Conservation (phyloP, 2,797 vertebrate genomes). For the Bradypodion ventrale region DNA sequence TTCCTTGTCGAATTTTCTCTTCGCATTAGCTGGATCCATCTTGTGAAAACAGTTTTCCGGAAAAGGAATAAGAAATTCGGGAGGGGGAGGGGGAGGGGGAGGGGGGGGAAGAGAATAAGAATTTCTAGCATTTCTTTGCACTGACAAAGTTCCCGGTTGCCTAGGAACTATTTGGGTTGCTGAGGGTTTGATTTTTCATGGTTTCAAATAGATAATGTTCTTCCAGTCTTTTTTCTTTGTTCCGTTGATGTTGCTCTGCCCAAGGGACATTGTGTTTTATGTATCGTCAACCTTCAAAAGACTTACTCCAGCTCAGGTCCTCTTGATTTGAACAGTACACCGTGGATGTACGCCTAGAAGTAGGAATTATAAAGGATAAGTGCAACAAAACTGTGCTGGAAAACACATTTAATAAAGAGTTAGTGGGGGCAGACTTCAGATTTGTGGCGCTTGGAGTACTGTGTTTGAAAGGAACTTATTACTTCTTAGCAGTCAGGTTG, state of each 20-base stretch:
- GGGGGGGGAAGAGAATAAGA: neutral
- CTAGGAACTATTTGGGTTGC: conserved; percentile 2
- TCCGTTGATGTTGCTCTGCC: neutral
- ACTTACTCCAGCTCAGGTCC: neutral
- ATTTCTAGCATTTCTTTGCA: neutral
- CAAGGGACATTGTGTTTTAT: neutral
- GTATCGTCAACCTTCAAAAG: neutral
- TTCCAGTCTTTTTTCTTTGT: neutral
- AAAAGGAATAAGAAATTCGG: neutral
- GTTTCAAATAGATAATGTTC: neutral
- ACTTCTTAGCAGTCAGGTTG: no score
- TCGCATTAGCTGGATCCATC: neutral
- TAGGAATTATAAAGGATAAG: no score
- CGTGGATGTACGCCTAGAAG: neutral
- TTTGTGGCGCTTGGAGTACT: neutral
- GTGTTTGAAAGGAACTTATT: no score
- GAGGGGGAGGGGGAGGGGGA: neutral
- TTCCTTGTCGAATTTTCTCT: neutral
- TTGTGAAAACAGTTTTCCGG: neutral
- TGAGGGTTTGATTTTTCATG: conserved; percentile 1
- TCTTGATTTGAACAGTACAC: neutral
- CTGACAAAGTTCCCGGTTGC: conserved; percentile 10
- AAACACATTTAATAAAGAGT: no score
- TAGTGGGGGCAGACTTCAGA: no score
- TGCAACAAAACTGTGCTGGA: no score